Conservation (phyloP, 2,113 vertebrate species). For the Cavia porcellus region DNA sequence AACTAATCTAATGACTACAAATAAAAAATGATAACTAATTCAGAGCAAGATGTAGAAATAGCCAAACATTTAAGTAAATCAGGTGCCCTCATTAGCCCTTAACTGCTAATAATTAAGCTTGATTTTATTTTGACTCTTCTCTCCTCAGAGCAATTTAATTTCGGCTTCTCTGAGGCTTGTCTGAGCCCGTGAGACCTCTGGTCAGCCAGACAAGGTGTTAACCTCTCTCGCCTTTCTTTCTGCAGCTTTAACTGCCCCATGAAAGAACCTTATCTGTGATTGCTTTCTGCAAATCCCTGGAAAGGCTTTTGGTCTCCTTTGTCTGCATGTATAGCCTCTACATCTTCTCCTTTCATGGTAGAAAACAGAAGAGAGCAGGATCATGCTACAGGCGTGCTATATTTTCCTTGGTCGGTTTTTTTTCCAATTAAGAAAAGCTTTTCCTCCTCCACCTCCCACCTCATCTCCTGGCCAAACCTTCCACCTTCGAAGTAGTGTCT, state of each 20-base stretch:
- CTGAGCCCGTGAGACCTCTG: conserved; percentile 39
- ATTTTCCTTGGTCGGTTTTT: neutral
- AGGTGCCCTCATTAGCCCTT: conserved; percentile 58
- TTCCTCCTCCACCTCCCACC: conserved; percentile 16
- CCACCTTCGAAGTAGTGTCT: conserved; percentile 51
- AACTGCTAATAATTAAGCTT: conserved; percentile 69
- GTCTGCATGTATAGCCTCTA: conserved; percentile 52
- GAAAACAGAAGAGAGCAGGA: neutral
- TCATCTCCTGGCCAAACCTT: conserved; percentile 26
- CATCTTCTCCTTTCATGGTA: neutral
- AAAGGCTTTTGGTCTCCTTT: conserved; percentile 62
- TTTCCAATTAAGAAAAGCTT: conserved; percentile 70
- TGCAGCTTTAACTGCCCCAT: neutral
- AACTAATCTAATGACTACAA: conserved; percentile 18
- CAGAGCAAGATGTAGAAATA: conserved; percentile 73
- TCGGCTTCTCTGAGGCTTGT: conserved; percentile 27
- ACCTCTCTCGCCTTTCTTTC: neutral
- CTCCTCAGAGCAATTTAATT: conserved; percentile 61
- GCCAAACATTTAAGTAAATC: conserved; percentile 65
- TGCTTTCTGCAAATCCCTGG: conserved; percentile 80
- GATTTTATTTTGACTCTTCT: conserved; percentile 67
- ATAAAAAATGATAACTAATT: conserved; percentile 61
- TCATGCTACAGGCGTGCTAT: rapidly evolving
- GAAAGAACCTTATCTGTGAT: conserved; percentile 79
- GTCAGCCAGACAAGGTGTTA: conserved; percentile 49